phyloP scores from a whole-genome alignment of 2,797 vertebrate species.

The Coregonus suidteri region DNA sequence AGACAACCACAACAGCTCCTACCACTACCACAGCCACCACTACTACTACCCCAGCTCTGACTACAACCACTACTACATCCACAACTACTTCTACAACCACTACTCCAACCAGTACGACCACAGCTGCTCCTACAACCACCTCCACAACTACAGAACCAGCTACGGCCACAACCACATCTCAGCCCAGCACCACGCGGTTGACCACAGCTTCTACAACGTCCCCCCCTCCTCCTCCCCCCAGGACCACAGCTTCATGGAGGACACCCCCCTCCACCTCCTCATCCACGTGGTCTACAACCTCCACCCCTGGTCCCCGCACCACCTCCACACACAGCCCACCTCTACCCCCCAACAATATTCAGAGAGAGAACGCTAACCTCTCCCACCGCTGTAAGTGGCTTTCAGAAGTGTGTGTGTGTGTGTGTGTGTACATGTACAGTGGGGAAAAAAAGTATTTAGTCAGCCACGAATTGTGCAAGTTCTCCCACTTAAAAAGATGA shows the following conservation, averaged over 20 bases:
- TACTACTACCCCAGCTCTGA: no score
- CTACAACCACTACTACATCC: not conserved
- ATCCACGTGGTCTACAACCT: conserved; percentile 40
- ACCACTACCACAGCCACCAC: conserved; percentile 32
- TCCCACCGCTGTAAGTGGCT: conserved; percentile 89
- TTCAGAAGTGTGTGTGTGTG: not conserved
- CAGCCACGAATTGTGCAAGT: no score
- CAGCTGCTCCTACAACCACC: conserved; percentile 6
- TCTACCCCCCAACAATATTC: conserved; percentile 69
- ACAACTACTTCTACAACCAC: conserved; percentile 31
- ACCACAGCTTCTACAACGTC: conserved; percentile 9
- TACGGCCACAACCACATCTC: not conserved
- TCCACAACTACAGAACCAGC: conserved; percentile 46
- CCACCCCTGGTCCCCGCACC: conserved; percentile 56
- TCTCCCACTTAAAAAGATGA: no score
- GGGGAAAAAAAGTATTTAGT: no score
- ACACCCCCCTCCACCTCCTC: conserved; percentile 47
- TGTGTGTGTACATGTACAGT: not conserved
- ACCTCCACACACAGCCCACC: conserved; percentile 59
- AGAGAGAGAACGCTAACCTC: conserved; percentile 86
- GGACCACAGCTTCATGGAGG: conserved; percentile 51
- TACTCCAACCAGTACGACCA: conserved; percentile 4
- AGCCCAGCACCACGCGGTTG: conserved; percentile 20
- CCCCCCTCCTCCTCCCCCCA: conserved; percentile 32
- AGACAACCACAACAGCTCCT: conserved; percentile 46